Base-by-base conservation (phyloP, 2,113 vertebrate genomes). In the Peucedramus taeniatus region DNA sequence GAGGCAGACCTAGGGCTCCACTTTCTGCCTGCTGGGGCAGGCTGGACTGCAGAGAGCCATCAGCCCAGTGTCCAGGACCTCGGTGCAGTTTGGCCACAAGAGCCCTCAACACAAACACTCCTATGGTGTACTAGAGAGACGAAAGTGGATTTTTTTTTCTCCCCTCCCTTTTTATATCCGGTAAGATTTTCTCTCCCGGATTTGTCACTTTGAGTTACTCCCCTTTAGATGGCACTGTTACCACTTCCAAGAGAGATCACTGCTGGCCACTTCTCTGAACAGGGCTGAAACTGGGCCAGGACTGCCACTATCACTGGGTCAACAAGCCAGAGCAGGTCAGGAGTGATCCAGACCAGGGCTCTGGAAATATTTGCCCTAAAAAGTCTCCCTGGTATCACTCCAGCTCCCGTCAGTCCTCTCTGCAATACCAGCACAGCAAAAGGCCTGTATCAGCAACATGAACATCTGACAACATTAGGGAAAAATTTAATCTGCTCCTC, bases 201-300 rank as follows among this genome's bases (percentile, higher is more conserved):
- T 70, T 26, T 35, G 63, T 83, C 87, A 89, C 31, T 97, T 94
- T 26, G 70, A 33, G 10, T 26, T 35, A 8, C 8, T 50, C 23
- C 33, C 97, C 98, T 96, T 82, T 97, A 98, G 98, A 90, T 98
- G 98, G 96, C 97, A 93, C 85, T 96, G 68, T 91, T 94, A 90
- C 21, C 90, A 31, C 77, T 95, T 79, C 39, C 87, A 93, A 83
- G 27, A 40, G 30, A 22, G 31, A 65, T 37, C 56, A 9, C 57
- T 42, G 66, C 53, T 17, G 5, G 2, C 4, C 26, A 1, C 39
- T 69, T 40, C 0, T 2, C 77, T 79, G 45, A 30, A 6, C 40
- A 11, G 28, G 26, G 45, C 31, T 65, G 61, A 90, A 82, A 50
- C 15, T 22, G 63, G 44, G 47, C 35, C 77, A 64, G 47, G 44